phyloP scores from a whole-genome alignment of 2,113 vertebrate genomes.

The Lonchura striata region DNA sequence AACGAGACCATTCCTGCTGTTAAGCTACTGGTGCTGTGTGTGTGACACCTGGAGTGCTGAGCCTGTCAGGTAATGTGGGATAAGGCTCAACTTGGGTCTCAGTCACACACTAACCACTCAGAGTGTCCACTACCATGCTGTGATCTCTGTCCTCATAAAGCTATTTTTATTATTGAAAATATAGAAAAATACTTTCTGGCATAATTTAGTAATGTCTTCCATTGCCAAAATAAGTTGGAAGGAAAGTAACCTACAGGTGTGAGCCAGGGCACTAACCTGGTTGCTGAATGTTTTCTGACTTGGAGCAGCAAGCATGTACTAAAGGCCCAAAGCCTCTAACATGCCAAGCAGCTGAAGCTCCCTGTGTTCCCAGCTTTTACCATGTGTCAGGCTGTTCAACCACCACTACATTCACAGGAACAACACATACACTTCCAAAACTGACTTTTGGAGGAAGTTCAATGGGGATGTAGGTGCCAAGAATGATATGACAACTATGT shows the following conservation, averaged over 20 bases:
- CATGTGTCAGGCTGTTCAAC: neutral
- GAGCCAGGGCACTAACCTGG: neutral
- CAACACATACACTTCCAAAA: neutral
- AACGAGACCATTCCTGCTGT: neutral
- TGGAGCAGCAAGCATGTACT: neutral
- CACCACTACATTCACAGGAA: neutral
- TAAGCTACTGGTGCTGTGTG: neutral
- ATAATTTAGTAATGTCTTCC: neutral
- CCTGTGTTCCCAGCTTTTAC: neutral
- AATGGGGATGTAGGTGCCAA: neutral
- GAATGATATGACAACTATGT: neutral
- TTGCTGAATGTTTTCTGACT: neutral
- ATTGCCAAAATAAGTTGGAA: neutral
- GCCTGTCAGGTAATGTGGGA: fast-evolving
- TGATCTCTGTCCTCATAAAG: neutral
- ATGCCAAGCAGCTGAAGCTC: neutral
- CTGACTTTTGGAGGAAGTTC: neutral
- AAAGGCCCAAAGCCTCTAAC: neutral
- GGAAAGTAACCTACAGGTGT: neutral
- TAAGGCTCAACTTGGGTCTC: neutral
- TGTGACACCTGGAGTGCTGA: neutral
- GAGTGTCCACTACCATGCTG: neutral
- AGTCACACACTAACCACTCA: neutral
- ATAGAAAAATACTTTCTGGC: neutral
- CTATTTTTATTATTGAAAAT: neutral